These are phyloP conservation scores for Ceramica pisi DNA, from an alignment of 2,888 invertebrate genomes.

Conservation along the genomic window DNA sequence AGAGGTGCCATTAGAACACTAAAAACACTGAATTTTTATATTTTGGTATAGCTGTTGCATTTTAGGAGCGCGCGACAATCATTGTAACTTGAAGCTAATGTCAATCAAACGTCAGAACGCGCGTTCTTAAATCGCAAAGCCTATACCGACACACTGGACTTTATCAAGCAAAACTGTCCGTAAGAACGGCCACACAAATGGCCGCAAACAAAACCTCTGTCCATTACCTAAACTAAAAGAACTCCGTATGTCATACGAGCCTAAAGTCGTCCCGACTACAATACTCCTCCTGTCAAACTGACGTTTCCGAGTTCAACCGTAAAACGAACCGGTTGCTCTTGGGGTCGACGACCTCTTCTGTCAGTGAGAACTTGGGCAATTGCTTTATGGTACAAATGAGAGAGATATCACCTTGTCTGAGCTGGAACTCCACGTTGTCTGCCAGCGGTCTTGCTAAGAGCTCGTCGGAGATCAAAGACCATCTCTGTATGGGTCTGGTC, in stretches of 20 bases:
- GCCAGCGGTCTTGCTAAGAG: slow-evolving; percentile 96
- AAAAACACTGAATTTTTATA: neutral
- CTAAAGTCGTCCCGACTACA: slow-evolving; percentile 77
- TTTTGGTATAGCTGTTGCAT: slow-evolving; percentile 7
- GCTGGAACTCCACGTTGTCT: slow-evolving; percentile 96
- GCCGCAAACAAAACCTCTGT: slow-evolving; percentile 31
- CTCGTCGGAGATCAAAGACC: slow-evolving; percentile 98
- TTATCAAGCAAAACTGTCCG: neutral
- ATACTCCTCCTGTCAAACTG: slow-evolving; percentile 94
- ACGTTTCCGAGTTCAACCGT: slow-evolving; percentile 98
- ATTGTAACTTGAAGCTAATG: neutral
- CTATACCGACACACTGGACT: neutral
- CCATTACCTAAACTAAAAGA: slow-evolving; percentile 70
- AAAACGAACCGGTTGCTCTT: slow-evolving; percentile 98
- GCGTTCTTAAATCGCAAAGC: neutral
- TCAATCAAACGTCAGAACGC: neutral
- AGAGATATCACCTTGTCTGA: slow-evolving; percentile 98
- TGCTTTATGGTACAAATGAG: slow-evolving; percentile 96
- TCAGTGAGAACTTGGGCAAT: slow-evolving; percentile 98
- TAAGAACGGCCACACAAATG: neutral
- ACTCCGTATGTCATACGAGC: slow-evolving; percentile 85
- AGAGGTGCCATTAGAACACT: neutral
- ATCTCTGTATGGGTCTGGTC: slow-evolving; percentile 95
- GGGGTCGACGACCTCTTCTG: slow-evolving; percentile 98
- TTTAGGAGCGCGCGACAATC: neutral